phyloP scores from a whole-genome alignment of 2,797 vertebrate genomes.

The Dipus sagitta region DNA sequence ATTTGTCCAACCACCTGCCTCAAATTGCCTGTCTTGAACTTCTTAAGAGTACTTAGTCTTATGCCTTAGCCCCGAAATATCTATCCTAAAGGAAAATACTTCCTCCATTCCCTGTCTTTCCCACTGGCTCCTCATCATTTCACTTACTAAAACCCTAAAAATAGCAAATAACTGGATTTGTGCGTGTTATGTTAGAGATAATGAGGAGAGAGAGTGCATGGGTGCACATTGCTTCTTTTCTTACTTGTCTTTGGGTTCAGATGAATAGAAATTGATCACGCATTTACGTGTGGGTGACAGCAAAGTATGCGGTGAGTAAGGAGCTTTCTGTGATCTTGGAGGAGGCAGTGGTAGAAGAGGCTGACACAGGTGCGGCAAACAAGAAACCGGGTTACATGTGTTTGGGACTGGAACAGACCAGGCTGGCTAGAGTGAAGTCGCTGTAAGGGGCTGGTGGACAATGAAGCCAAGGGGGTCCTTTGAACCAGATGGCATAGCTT shows the following conservation, averaged over 20 bases:
- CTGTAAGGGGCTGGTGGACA: background rate
- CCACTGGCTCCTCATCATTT: background rate
- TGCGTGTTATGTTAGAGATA: constrained; percentile 32
- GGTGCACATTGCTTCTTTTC: background rate
- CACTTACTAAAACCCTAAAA: background rate
- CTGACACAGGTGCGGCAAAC: background rate
- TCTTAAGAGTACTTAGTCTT: constrained; percentile 36
- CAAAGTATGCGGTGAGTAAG: background rate
- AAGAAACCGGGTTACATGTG: background rate
- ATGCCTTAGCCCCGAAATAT: background rate
- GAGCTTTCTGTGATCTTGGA: background rate
- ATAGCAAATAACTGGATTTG: constrained; percentile 14
- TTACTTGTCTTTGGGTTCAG: background rate
- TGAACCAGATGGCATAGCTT: background rate
- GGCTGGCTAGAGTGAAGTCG: background rate
- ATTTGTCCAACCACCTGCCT: constrained; percentile 44
- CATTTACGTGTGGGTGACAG: background rate
- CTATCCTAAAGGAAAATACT: background rate
- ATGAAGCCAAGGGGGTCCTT: background rate
- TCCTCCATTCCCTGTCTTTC: background rate
- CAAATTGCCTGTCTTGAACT: constrained; percentile 49
- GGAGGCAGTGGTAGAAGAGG: background rate
- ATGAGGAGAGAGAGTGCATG: background rate
- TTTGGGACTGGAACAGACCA: fast-evolving
- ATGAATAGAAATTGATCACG: constrained; percentile 3